Evolutionary conservation across 1,140 invertebrate genomes (phyloP).

Genomic region (Leptonema lineaticorne): DNA sequence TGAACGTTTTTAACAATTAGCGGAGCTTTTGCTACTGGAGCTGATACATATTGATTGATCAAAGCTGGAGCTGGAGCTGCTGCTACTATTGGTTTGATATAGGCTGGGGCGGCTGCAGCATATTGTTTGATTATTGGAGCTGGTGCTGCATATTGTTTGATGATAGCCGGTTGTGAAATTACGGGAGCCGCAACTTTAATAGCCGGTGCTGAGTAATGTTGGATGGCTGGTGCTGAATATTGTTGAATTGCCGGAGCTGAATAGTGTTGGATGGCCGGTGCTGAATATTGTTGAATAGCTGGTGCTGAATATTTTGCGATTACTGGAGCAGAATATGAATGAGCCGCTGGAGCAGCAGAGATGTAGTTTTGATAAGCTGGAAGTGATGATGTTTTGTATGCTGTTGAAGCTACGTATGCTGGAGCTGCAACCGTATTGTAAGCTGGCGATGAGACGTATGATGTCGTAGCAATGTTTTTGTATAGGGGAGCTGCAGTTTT

Average conservation of each 20-base stretch:
- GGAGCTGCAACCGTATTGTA: constrained; percentile 20
- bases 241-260: constrained; percentile 15
- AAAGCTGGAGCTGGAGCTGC: constrained; percentile 22
- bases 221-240: neutral
- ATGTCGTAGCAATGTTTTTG: neutral
- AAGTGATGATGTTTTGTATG: constrained; percentile 40
- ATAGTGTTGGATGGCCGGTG: constrained; percentile 36
- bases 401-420: constrained; percentile 19
- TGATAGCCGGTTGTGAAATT: constrained; percentile 1
- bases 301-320: constrained; percentile 23
- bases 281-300: constrained; percentile 37
- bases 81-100: constrained; percentile 23
- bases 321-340: constrained; percentile 32
- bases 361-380: constrained; percentile 43
- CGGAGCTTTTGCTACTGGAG: constrained; percentile 45
- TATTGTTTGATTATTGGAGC: constrained; percentile 35
- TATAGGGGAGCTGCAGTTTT: neutral
- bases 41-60: constrained; percentile 24
- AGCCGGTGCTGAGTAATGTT: neutral
- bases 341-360: constrained; percentile 40
- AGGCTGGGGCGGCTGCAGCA: constrained; percentile 33
- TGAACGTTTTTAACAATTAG: constrained; percentile 56
- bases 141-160: constrained; percentile 32
- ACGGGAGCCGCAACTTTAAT: neutral
- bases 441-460: neutral